These are phyloP conservation scores for Hemaris fuciformis DNA, from an alignment of 2,888 invertebrate species.

Conservation along the genomic window DNA sequence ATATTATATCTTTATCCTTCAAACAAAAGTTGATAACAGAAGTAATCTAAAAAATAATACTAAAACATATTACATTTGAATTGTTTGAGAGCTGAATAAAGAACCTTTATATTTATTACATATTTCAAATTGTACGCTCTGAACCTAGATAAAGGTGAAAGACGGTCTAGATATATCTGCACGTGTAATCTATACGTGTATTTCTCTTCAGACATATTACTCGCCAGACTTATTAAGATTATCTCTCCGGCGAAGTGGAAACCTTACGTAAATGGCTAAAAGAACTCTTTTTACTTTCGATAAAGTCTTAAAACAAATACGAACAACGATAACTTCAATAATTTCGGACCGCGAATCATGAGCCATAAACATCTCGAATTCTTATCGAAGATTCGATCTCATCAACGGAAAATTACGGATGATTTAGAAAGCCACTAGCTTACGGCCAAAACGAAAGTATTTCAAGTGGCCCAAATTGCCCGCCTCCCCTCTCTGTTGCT, in stretches of 20 bases:
- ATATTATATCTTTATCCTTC: no score
- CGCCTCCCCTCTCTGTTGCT: slow-evolving; percentile 34
- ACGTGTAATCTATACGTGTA: background rate
- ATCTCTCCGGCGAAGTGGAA: background rate
- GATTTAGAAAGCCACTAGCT: slow-evolving; percentile 64
- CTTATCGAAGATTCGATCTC: slow-evolving; percentile 43
- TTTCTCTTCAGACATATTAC: background rate
- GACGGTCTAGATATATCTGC: background rate
- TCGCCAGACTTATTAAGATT: background rate
- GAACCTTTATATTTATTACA: no score
- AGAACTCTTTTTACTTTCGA: background rate
- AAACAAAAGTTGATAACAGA: no score
- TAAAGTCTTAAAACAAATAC: background rate
- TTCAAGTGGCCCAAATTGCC: slow-evolving; percentile 66
- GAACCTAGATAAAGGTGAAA: background rate
- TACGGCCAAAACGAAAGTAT: slow-evolving; percentile 61
- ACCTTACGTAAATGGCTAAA: background rate
- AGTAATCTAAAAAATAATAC: no score
- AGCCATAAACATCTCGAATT: background rate
- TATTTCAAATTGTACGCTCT: no score
- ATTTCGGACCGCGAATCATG: background rate
- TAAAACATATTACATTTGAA: no score
- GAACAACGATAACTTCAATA: no score
- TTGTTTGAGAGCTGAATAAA: no score
- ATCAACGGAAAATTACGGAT: slow-evolving; percentile 63